Percentiles rank a stretch among this genome's conserved stretches.
phyloP scores from a whole-genome alignment of 2,113 vertebrate genomes.

The Albula goreensis region DNA sequence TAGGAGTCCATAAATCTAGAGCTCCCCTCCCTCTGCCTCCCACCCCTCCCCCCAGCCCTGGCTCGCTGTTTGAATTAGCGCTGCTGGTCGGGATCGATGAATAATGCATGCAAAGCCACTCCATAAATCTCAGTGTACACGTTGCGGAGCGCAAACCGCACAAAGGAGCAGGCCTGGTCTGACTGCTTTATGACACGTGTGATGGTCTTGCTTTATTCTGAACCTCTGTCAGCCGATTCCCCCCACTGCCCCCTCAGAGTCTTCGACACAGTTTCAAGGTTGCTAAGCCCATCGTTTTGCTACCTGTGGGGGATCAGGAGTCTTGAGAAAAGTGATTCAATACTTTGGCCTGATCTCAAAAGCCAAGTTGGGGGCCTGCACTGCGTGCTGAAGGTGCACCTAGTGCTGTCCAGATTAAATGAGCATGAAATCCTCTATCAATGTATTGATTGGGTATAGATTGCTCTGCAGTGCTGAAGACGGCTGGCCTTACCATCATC shows the following conservation, averaged over 20 bases:
- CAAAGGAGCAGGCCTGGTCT: constrained; percentile 6
- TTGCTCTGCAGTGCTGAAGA: not conserved
- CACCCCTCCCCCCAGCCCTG: not conserved
- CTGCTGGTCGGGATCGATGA: constrained; percentile 28
- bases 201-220: constrained; percentile 27
- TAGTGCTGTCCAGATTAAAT: not conserved
- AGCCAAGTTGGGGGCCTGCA: not conserved
- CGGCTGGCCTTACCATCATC: not conserved
- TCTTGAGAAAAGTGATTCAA: not conserved
- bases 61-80: constrained; percentile 24
- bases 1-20: constrained; percentile 22
- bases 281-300: too few relatives aligned
- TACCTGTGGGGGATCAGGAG: not conserved
- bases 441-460: constrained; percentile 1
- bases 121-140: constrained; percentile 40
- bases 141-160: constrained; percentile 7
- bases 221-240: not conserved
- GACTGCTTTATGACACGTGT: not conserved
- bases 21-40: not conserved
- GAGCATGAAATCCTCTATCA: not conserved
- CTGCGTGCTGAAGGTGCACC: not conserved
- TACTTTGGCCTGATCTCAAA: not conserved
- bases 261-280: too few relatives aligned
- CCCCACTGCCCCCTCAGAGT: too few relatives aligned
- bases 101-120: constrained; percentile 36